Conservation (phyloP, 2,113 vertebrate species). For the Neogobius melanostomus region DNA sequence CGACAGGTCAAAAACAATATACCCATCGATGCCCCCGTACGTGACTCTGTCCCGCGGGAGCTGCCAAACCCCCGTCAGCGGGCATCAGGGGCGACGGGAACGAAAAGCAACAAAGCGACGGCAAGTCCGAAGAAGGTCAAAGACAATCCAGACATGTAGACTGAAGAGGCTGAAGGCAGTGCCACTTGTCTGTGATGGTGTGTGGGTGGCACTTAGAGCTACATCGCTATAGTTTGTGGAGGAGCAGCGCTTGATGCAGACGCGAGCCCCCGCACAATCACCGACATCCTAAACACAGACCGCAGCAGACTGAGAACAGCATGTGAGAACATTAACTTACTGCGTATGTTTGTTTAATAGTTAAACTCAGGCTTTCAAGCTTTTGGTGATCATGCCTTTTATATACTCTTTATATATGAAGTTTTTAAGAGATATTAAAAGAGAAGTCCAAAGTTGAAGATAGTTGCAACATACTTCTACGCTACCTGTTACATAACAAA, state of each 20-base stretch:
- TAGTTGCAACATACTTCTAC: no score
- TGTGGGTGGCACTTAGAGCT: conserved; percentile 51
- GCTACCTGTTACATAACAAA: no score
- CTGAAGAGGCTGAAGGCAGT: conserved; percentile 5
- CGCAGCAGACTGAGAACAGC: conserved; percentile 2
- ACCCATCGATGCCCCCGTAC: conserved; percentile 6
- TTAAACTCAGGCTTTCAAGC: background rate
- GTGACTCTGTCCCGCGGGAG: background rate
- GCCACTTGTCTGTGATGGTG: conserved; percentile 32
- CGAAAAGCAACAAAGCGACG: conserved; percentile 39
- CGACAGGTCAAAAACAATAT: conserved; percentile 9
- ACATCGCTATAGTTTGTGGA: conserved; percentile 36
- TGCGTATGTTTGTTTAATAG: background rate
- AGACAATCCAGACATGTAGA: conserved; percentile 28
- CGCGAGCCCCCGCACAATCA: conserved; percentile 17
- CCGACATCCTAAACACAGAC: conserved; percentile 26
- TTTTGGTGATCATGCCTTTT: background rate
- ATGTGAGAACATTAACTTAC: background rate
- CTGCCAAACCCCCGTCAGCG: conserved; percentile 27
- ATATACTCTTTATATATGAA: no score
- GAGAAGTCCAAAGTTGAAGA: no score
- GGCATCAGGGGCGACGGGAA: conserved; percentile 38
- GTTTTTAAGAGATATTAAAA: no score
- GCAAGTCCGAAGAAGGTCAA: conserved; percentile 49
- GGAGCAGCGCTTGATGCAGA: conserved; percentile 45